phyloP scores from a whole-genome alignment of 1,140 invertebrate genomes.

The Drosophila saltans region DNA sequence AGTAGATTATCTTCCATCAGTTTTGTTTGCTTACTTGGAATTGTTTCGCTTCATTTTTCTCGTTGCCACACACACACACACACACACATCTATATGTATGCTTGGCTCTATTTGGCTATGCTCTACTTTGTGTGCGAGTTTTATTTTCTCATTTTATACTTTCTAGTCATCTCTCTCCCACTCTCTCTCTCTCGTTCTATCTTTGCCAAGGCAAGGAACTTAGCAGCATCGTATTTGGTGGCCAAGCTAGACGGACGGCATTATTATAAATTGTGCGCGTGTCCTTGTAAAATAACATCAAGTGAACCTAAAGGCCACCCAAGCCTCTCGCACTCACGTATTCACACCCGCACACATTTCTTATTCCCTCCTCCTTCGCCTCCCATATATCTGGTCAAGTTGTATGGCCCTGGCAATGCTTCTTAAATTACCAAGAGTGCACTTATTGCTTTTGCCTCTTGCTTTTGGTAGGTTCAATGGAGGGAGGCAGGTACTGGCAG shows the following conservation, averaged over 20 bases:
- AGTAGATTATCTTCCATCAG: conserved; percentile 83
- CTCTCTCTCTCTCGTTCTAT: neutral
- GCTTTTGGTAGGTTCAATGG: conserved; percentile 33
- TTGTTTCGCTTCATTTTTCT: conserved; percentile 81
- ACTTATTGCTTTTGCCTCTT: conserved; percentile 56
- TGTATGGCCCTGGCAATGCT: conserved; percentile 42
- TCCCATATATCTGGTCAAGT: conserved; percentile 38
- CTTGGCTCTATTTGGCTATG: conserved; percentile 47
- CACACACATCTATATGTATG: conserved; percentile 20
- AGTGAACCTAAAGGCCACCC: conserved; percentile 61
- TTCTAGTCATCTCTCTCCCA: conserved; percentile 10
- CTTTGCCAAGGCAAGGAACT: neutral
- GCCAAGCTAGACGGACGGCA: conserved; percentile 44
- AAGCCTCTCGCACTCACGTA: neutral
- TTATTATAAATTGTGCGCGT: conserved; percentile 80
- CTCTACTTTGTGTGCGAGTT: conserved; percentile 35
- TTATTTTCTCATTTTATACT: conserved; percentile 35
- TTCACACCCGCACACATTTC: neutral
- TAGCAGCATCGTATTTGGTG: conserved; percentile 13
- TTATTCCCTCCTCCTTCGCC: too few species aligned
- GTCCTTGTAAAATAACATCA: conserved; percentile 80
- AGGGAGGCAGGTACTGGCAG: neutral
- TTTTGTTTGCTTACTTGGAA: conserved; percentile 81
- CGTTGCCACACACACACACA: conserved; percentile 70
- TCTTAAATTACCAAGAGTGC: conserved; percentile 74